Conservation (phyloP, 2,888 invertebrate genomes). For the Ligdia adustata region DNA sequence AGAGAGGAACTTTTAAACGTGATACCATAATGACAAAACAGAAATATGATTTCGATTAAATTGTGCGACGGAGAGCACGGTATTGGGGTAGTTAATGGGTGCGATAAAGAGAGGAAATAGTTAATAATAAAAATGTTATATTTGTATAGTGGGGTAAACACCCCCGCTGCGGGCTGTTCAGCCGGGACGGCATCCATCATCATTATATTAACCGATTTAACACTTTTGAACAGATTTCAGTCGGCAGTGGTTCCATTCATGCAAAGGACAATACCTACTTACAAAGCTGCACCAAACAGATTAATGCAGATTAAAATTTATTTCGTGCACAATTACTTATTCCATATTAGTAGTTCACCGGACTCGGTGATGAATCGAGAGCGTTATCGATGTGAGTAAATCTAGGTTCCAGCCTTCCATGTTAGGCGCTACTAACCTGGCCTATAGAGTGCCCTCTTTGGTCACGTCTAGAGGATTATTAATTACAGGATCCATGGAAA, state of each 20-base stretch:
- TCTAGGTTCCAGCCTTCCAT: constrained; percentile 58
- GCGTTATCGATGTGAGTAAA: constrained; percentile 49
- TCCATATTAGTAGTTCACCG: constrained; percentile 35
- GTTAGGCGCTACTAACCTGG: constrained; percentile 59
- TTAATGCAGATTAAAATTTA: constrained; percentile 38
- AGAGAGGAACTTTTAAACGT: constrained; percentile 80
- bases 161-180: constrained; percentile 83
- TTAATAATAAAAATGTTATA: constrained; percentile 84
- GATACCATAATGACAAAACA: constrained; percentile 84
- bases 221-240: constrained; percentile 82
- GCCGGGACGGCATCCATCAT: constrained; percentile 80
- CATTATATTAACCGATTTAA: constrained; percentile 84
- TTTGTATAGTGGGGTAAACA: constrained; percentile 83
- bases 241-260: constrained; percentile 61
- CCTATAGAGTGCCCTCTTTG: constrained; percentile 60
- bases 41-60: constrained; percentile 84
- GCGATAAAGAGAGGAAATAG: constrained; percentile 67
- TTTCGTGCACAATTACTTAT: constrained; percentile 42
- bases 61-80: constrained; percentile 62
- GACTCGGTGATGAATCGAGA: constrained; percentile 49
- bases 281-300: constrained; percentile 40
- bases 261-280: constrained; percentile 41
- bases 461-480: constrained; percentile 60
- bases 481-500: constrained; percentile 62
- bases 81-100: constrained; percentile 53